A percentile compares a stretch with the other conserved stretches of the same genome.
Evolutionary conservation across 2,888 invertebrate genomes (phyloP).

Genomic region (Eulithis testata): DNA sequence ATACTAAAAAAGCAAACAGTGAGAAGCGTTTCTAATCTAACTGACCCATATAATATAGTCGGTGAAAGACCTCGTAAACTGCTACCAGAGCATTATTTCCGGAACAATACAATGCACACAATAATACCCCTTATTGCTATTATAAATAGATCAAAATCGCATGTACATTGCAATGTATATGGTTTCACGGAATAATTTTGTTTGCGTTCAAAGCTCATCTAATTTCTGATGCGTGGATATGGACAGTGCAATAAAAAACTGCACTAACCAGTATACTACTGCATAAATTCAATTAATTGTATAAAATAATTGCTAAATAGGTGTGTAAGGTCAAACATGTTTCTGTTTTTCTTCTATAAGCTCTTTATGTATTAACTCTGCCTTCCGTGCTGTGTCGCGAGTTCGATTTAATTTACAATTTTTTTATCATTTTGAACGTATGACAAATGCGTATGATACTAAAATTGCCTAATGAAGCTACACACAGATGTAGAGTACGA

Average conservation of each 20-base stretch:
- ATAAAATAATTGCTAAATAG: no score
- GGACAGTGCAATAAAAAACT: slow-evolving; percentile 39
- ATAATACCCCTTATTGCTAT: slow-evolving; percentile 61
- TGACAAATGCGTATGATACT: no score
- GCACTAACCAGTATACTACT: slow-evolving; percentile 1
- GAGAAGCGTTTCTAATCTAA: slow-evolving; percentile 79
- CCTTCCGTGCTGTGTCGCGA: no score
- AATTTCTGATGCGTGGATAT: slow-evolving; percentile 65
- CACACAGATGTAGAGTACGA: no score
- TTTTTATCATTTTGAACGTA: no score
- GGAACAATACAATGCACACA: slow-evolving; percentile 69
- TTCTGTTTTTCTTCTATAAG: no score
- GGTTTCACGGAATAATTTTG: slow-evolving; percentile 74
- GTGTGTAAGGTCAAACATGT: no score
- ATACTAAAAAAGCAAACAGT: slow-evolving; percentile 37
- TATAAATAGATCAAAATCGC: slow-evolving; percentile 57
- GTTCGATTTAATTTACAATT: no score
- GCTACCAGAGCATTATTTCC: slow-evolving; percentile 78
- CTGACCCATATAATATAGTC: slow-evolving; percentile 80
- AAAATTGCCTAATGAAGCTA: no score
- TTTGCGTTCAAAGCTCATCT: slow-evolving; percentile 68
- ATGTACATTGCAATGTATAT: slow-evolving; percentile 47
- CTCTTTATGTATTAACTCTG: no score
- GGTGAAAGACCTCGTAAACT: slow-evolving; percentile 85
- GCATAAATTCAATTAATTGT: no score